A percentile compares a stretch with the other conserved stretches of the same genome.
Conservation (phyloP, 2,888 invertebrate species). For the Rhingia campestris region DNA sequence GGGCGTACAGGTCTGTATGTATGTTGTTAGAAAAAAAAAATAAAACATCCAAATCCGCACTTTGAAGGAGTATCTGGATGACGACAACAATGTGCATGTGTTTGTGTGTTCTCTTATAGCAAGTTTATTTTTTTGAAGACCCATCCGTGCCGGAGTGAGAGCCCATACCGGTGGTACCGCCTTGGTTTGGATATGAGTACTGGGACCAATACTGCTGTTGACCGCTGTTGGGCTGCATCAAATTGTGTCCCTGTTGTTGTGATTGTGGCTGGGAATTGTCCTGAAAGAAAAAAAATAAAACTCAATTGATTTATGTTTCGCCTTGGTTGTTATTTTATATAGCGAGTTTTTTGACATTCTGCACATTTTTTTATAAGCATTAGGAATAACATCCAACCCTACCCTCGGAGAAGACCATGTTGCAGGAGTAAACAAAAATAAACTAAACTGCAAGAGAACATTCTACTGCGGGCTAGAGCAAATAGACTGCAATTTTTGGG, state of each 20-base stretch:
- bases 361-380: too few species aligned
- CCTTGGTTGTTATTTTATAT: too few species aligned
- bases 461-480: too few species aligned
- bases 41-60: slow-evolving; percentile 38
- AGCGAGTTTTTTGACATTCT: too few species aligned
- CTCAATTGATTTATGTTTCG: not conserved
- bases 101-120: slow-evolving; percentile 26
- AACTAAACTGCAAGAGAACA: too few species aligned
- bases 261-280: slow-evolving; percentile 73
- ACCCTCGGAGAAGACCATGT: too few species aligned
- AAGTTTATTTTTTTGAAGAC: slow-evolving; percentile 60
- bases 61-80: slow-evolving; percentile 34
- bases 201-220: slow-evolving; percentile 80
- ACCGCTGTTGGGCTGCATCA: slow-evolving; percentile 55
- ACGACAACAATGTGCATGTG: slow-evolving; percentile 50
- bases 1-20: not conserved
- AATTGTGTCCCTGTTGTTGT: slow-evolving; percentile 73
- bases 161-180: slow-evolving; percentile 54
- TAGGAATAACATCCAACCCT: too few species aligned
- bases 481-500: too few species aligned
- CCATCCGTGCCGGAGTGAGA: slow-evolving; percentile 57
- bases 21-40: slow-evolving; percentile 12
- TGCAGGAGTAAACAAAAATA: too few species aligned
- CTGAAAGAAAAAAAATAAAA: slow-evolving; percentile 44
- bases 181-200: slow-evolving; percentile 81